A percentile compares a stretch with the other conserved stretches of the same genome.
Conservation (phyloP, 2,888 invertebrate species). For the Auanema sp. region DNA sequence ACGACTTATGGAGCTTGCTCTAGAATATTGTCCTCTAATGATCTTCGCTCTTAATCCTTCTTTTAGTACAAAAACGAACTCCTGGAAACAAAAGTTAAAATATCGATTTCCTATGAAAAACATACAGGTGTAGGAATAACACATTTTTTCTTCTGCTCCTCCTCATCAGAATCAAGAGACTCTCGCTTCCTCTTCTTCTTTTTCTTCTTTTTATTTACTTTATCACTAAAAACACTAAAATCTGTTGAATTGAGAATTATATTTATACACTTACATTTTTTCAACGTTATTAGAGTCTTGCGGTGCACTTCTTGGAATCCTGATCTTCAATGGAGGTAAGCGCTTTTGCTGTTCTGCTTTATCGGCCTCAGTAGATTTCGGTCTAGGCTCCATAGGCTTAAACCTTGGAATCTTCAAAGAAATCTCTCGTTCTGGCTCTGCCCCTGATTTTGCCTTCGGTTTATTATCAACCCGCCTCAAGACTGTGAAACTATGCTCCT, state of each 20-base stretch:
- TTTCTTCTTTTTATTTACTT: conserved; percentile 15
- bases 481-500: conserved; percentile 16
- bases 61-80: too few relatives aligned
- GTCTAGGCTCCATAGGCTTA: neutral
- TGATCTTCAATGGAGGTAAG: too few relatives aligned
- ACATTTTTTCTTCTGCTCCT: conserved; percentile 1
- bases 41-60: too few relatives aligned
- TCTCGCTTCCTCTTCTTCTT: conserved; percentile 11
- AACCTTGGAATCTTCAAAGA: neutral
- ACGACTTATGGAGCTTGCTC: too few relatives aligned
- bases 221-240: neutral
- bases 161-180: neutral
- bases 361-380: conserved; percentile 12
- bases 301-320: too few relatives aligned
- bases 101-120: too few relatives aligned
- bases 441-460: conserved; percentile 9
- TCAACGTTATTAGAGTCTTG: too few relatives aligned
- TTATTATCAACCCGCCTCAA: conserved; percentile 17
- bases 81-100: too few relatives aligned
- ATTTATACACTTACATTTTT: too few relatives aligned
- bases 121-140: too few relatives aligned
- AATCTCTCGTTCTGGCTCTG: conserved; percentile 3
- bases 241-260: too few relatives aligned
- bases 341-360: conserved; percentile 10
- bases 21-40: too few relatives aligned